A percentile compares a stretch with the other conserved stretches of the same genome.
phyloP scores from a whole-genome alignment of 2,797 vertebrate species.

The Scarus forsteni region DNA sequence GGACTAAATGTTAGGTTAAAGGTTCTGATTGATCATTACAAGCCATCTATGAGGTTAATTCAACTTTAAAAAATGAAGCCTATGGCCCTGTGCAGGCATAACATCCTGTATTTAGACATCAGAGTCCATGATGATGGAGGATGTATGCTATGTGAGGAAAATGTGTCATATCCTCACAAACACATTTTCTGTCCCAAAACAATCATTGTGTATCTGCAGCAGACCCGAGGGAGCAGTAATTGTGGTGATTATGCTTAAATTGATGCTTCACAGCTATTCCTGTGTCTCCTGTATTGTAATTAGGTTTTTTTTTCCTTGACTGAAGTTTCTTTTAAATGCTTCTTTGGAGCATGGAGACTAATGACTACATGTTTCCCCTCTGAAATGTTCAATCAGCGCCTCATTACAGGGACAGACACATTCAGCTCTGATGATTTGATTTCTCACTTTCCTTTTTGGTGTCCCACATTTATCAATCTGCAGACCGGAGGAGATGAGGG shows the following conservation, averaged over 20 bases:
- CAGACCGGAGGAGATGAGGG: conserved; percentile 40
- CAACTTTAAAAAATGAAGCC: not conserved
- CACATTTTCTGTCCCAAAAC: conserved; percentile 64
- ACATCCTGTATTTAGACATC: not conserved
- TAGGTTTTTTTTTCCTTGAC: conserved; percentile 60
- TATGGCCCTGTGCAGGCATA: conserved; percentile 3
- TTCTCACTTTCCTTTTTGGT: conserved; percentile 74
- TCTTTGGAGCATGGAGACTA: conserved; percentile 75
- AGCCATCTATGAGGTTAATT: too few relatives aligned
- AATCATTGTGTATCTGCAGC: conserved; percentile 53
- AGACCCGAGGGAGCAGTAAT: conserved; percentile 72
- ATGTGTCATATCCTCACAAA: conserved; percentile 74
- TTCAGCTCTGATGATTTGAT: conserved; percentile 76
- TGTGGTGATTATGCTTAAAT: conserved; percentile 79
- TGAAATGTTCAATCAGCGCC: conserved; percentile 83
- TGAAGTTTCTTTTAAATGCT: conserved; percentile 76
- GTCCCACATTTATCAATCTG: conserved; percentile 68
- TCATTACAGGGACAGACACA: conserved; percentile 75
- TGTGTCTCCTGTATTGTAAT: conserved; percentile 79
- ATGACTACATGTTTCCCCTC: conserved; percentile 80
- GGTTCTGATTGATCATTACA: too few relatives aligned
- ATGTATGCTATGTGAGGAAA: conserved; percentile 15
- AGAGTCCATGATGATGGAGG: not conserved
- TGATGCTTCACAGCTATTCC: conserved; percentile 78
- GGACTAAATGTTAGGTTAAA: too few relatives aligned